Percentiles rank a stretch among this genome's conserved stretches.
phyloP scores from a whole-genome alignment of 92 coral and sea anemone species.

The Metridium senile region DNA sequence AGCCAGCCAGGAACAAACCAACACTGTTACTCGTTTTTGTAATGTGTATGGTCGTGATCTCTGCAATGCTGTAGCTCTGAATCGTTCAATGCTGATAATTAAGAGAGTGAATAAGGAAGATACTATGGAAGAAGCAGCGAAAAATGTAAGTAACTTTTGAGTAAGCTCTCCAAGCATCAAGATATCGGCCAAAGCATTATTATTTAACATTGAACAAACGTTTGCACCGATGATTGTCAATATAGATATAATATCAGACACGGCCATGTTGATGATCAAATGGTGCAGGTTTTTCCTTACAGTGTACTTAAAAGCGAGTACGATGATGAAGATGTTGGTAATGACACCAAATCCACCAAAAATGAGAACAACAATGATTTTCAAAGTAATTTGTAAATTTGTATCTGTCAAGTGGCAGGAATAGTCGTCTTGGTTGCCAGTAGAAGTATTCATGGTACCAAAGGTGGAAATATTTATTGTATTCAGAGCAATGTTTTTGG shows the following conservation, averaged over 20 bases:
- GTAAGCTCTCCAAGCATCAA: background rate
- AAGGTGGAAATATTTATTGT: too few relatives aligned
- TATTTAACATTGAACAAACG: background rate
- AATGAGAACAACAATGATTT: background rate
- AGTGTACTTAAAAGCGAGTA: slow-evolving; percentile 10
- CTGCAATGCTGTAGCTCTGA: background rate
- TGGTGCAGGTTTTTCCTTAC: slow-evolving; percentile 13
- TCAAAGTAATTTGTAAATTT: background rate
- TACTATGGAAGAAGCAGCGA: background rate
- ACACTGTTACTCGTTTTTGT: background rate
- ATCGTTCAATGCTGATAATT: background rate
- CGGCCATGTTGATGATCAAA: slow-evolving; percentile 24
- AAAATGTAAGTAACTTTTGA: background rate
- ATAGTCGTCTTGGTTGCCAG: background rate
- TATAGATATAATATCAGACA: slow-evolving; percentile 4
- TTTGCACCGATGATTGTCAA: background rate
- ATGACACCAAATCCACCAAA: background rate
- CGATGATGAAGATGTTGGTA: slow-evolving; percentile 14
- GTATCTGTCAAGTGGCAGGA: background rate
- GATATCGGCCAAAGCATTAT: background rate
- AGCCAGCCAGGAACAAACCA: background rate
- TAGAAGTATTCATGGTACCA: background rate
- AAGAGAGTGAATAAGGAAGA: background rate
- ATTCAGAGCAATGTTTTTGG: too few relatives aligned
- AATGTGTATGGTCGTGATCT: background rate